Conservation (phyloP, 1,140 invertebrate species). For the Drosophila pseudoananassae region DNA sequence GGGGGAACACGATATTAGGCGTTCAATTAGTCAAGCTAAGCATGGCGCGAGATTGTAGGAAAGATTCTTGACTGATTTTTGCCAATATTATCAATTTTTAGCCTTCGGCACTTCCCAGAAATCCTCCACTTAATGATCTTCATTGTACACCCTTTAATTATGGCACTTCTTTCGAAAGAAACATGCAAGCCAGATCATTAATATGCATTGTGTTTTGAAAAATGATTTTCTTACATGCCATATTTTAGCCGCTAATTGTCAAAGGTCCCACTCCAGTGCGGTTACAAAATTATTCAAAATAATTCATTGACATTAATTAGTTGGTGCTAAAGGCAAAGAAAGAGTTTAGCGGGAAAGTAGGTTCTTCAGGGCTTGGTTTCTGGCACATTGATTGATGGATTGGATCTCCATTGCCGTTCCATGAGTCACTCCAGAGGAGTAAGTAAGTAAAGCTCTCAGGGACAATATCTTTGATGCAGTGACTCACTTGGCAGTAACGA, state of each 20-base stretch:
- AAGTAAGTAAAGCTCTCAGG: neutral
- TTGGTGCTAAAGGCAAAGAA: slow-evolving; percentile 7
- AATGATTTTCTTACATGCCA: slow-evolving; percentile 43
- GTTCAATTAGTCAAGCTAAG: slow-evolving; percentile 56
- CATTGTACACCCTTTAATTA: slow-evolving; percentile 31
- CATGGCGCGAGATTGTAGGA: slow-evolving; percentile 12
- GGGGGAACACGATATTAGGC: slow-evolving; percentile 25
- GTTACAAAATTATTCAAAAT: slow-evolving; percentile 37
- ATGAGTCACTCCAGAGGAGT: slow-evolving; percentile 47
- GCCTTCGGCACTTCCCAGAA: slow-evolving; percentile 18
- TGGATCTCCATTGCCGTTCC: slow-evolving; percentile 20
- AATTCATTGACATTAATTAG: slow-evolving; percentile 74
- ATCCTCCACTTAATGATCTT: slow-evolving; percentile 35
- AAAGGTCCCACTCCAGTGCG: slow-evolving; percentile 10
- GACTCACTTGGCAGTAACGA: slow-evolving; percentile 45
- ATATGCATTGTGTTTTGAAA: slow-evolving; percentile 44
- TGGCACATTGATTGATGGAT: slow-evolving; percentile 69
- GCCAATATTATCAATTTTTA: neutral
- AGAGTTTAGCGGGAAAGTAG: neutral
- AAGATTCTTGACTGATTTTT: neutral
- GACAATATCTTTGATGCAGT: slow-evolving; percentile 19
- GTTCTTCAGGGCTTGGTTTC: slow-evolving; percentile 19
- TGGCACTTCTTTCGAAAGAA: slow-evolving; percentile 21
- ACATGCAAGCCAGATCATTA: slow-evolving; percentile 38
- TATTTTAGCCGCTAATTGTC: slow-evolving; percentile 53